A percentile compares a stretch with the other conserved stretches of the same genome.
Evolutionary conservation across 2,888 invertebrate genomes (phyloP).

Genomic region (Pristionchus arcanus): DNA sequence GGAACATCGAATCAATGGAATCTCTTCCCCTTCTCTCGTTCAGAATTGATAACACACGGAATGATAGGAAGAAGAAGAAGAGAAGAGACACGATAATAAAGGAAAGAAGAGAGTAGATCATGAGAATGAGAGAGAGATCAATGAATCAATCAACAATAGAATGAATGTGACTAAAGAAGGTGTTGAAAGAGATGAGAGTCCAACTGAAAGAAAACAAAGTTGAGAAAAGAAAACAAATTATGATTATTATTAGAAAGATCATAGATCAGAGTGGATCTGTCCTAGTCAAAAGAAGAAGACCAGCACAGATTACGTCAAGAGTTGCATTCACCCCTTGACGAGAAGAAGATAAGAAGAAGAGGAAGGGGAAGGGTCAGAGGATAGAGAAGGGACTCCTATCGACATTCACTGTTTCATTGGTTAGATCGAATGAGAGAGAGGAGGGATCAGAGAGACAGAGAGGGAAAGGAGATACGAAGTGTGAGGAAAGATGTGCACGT

Average conservation of each 20-base stretch:
- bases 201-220: not conserved
- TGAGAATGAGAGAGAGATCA: not conserved
- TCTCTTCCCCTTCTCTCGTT: conserved; percentile 27
- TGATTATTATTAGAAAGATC: not conserved
- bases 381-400: not conserved
- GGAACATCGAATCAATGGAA: conserved; percentile 22
- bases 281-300: not conserved
- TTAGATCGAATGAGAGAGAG: conserved; percentile 29
- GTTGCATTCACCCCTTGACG: not conserved
- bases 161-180: not conserved
- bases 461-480: conserved; percentile 27
- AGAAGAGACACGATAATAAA: conserved; percentile 23
- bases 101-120: conserved; percentile 21
- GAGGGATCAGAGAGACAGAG: not conserved
- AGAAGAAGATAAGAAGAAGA: conserved; percentile 22
- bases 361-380: conserved; percentile 15
- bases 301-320: conserved; percentile 2
- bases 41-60: conserved; percentile 43
- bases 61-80: conserved; percentile 28
- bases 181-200: not conserved
- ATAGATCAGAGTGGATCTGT: not conserved
- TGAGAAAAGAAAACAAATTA: not conserved
- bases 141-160: not conserved
- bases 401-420: not conserved
- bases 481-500: conserved; percentile 21